phyloP scores from a whole-genome alignment of 2,113 vertebrate species.

The Microtus montanus region DNA sequence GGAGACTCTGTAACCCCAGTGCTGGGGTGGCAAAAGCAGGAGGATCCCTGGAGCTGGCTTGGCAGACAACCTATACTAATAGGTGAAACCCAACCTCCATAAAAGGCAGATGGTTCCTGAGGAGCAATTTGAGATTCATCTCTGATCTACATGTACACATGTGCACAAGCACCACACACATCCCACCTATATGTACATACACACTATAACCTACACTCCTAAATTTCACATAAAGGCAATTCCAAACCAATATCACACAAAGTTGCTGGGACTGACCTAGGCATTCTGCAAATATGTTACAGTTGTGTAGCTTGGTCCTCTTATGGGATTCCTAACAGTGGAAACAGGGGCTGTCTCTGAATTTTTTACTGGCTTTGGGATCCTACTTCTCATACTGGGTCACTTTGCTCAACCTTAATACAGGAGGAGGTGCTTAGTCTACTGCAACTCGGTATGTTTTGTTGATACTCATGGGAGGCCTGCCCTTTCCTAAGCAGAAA shows the following conservation, averaged over 20 bases:
- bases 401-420: too few relatives aligned
- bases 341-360: too few relatives aligned
- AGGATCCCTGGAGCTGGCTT: not conserved
- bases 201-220: not conserved
- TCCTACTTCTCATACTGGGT: too few relatives aligned
- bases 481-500: too few relatives aligned
- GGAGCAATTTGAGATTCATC: not conserved
- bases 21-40: not conserved
- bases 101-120: not conserved
- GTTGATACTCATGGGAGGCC: too few relatives aligned
- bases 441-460: too few relatives aligned
- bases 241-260: not conserved
- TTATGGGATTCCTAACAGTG: too few relatives aligned
- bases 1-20: not conserved
- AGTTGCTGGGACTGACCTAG: too few relatives aligned
- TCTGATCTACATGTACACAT: not conserved
- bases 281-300: too few relatives aligned
- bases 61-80: not conserved
- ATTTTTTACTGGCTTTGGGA: too few relatives aligned
- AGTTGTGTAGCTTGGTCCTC: too few relatives aligned
- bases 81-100: not conserved
- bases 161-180: not conserved
- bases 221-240: not conserved
- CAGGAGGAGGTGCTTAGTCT: too few relatives aligned
- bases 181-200: not conserved